phyloP scores from a whole-genome alignment of 1,140 invertebrate species.

The Trichoplusia ni region DNA sequence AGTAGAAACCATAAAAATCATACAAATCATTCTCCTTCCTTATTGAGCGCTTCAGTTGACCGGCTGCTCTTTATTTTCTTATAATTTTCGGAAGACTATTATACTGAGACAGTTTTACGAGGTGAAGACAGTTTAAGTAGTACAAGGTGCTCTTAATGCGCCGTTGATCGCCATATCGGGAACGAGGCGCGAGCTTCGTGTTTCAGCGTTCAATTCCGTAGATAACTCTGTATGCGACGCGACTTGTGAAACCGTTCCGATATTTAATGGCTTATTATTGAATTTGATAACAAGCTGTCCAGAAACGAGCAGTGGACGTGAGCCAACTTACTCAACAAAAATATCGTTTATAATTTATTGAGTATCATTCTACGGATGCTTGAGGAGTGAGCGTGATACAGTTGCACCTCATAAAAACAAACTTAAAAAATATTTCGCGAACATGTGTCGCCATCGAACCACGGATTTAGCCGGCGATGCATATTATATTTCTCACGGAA shows the following conservation, averaged over 20 bases:
- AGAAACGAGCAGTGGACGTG: slow-evolving; percentile 62
- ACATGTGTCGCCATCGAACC: slow-evolving; percentile 51
- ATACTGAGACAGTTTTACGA: slow-evolving; percentile 66
- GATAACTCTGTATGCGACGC: slow-evolving; percentile 39
- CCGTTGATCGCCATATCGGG: slow-evolving; percentile 48
- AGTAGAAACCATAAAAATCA: slow-evolving; percentile 65
- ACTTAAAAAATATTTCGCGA: slow-evolving; percentile 65
- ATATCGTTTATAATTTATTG: slow-evolving; percentile 78
- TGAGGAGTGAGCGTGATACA: slow-evolving; percentile 62
- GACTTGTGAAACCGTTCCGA: slow-evolving; percentile 15
- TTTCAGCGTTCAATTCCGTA: slow-evolving; percentile 23
- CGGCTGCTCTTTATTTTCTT: slow-evolving; percentile 52
- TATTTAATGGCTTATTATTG: slow-evolving; percentile 42
- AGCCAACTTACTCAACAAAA: slow-evolving; percentile 75
- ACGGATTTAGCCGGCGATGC: slow-evolving; percentile 53
- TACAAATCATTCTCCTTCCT: slow-evolving; percentile 64
- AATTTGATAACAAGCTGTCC: slow-evolving; percentile 56
- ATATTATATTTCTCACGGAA: slow-evolving; percentile 42
- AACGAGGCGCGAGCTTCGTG: slow-evolving; percentile 14
- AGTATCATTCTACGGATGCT: slow-evolving; percentile 72
- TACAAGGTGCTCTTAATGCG: slow-evolving; percentile 41
- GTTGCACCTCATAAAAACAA: slow-evolving; percentile 79
- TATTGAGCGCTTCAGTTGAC: slow-evolving; percentile 54
- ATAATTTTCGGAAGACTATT: slow-evolving; percentile 53
- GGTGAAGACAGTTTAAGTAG: slow-evolving; percentile 60